Evolutionary conservation across 2,113 vertebrate species (phyloP).

Genomic region (Tiliqua scincoides): DNA sequence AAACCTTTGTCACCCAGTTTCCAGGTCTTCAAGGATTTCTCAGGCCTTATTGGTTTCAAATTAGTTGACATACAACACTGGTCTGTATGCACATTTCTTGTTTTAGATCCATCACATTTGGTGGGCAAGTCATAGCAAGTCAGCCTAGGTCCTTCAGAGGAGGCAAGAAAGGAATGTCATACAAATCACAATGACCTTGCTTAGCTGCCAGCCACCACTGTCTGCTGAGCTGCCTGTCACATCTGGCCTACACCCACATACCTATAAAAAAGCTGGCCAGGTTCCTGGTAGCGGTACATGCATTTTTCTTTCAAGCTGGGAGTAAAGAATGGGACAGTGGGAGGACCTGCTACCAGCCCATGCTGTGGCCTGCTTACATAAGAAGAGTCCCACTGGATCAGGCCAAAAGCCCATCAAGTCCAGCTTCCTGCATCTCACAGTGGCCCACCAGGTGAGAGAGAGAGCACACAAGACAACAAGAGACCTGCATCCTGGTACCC

Average conservation of each 20-base stretch:
- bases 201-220: neutral
- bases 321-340: neutral
- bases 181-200: neutral
- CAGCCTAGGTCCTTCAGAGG: neutral
- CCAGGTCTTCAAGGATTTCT: neutral
- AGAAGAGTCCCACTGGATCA: too few relatives aligned
- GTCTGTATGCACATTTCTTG: neutral
- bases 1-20: too few relatives aligned
- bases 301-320: neutral
- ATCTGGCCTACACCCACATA: neutral
- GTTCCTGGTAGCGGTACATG: neutral
- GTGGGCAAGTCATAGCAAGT: neutral
- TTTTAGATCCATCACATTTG: neutral
- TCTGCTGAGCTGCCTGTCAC: neutral
- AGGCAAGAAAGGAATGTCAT: neutral
- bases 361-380: neutral
- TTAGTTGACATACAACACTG: neutral
- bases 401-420: too few relatives aligned
- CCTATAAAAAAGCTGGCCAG: neutral
- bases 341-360: neutral
- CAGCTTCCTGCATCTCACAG: too few relatives aligned
- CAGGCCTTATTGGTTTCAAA: neutral
- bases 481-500: too few relatives aligned
- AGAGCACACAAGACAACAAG: too few relatives aligned
- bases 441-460: too few relatives aligned